Evolutionary conservation across 2,888 invertebrate species (phyloP).

Genomic region (Pocota personata): DNA sequence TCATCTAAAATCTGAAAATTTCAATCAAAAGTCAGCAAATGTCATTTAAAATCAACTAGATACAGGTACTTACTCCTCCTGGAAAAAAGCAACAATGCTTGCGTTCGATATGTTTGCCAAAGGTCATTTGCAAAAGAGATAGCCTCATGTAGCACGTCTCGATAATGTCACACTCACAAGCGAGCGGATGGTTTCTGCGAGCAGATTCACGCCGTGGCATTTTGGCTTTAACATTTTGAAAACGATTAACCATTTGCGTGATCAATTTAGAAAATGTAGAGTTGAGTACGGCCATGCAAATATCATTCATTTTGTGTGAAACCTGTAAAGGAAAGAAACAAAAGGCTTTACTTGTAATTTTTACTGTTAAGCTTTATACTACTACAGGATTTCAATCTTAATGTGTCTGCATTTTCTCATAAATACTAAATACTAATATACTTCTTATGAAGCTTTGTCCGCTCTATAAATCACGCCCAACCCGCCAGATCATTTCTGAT

Average conservation of each 20-base stretch:
- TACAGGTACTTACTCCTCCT: conserved; percentile 88
- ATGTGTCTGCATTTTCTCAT: too few species aligned
- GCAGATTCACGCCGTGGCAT: conserved; percentile 96
- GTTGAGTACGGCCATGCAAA: conserved; percentile 91
- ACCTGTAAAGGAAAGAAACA: conserved; percentile 85
- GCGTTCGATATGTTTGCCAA: conserved; percentile 96
- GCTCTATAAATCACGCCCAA: too few species aligned
- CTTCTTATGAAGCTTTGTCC: too few species aligned
- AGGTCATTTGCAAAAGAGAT: conserved; percentile 95
- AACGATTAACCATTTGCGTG: conserved; percentile 92
- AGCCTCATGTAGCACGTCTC: conserved; percentile 96
- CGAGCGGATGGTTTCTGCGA: conserved; percentile 93
- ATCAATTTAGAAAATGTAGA: conserved; percentile 93
- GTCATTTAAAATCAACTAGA: background rate
- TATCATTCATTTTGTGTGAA: conserved; percentile 90
- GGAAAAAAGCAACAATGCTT: conserved; percentile 97
- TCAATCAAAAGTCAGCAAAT: conserved; percentile 19
- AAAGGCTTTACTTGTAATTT: too few species aligned
- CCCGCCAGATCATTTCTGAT: too few species aligned
- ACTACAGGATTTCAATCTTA: too few species aligned
- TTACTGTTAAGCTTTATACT: too few species aligned
- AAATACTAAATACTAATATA: too few species aligned
- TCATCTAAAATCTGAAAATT: conserved; percentile 92
- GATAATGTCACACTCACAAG: conserved; percentile 96
- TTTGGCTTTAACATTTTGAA: conserved; percentile 94